These are phyloP conservation scores for Sardina pilchardus DNA, from an alignment of 2,113 vertebrate species.

Conservation along the genomic window DNA sequence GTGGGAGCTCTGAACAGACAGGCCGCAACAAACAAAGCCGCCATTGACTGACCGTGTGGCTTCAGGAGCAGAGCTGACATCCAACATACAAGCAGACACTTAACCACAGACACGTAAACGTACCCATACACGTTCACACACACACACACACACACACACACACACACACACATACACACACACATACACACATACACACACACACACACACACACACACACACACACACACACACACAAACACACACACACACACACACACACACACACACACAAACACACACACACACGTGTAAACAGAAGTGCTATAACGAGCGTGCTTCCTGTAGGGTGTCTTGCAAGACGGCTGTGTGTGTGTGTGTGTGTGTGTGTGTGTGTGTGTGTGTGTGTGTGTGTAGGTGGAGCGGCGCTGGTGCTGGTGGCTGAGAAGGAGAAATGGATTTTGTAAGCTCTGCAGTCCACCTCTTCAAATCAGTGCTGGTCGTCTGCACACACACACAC, in stretches of 20 bases:
- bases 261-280: constrained; percentile 3
- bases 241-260: not conserved
- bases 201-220: not conserved
- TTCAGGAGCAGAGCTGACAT: not conserved
- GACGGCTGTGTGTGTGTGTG: not conserved
- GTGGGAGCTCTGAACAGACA: constrained; percentile 32
- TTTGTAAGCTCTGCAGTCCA: constrained; percentile 19
- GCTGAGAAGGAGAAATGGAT: constrained; percentile 12
- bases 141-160: not conserved
- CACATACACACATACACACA: not conserved
- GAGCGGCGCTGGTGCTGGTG: not conserved
- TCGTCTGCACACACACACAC: not conserved
- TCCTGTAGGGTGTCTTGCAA: constrained; percentile 28
- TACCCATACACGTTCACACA: not conserved
- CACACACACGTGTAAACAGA: not conserved
- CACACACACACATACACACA: not conserved
- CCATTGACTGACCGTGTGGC: constrained; percentile 34
- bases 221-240: constrained; percentile 3
- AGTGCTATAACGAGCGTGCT: constrained; percentile 18
- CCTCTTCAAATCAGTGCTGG: constrained; percentile 6
- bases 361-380: too few species aligned
- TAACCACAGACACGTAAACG: not conserved
- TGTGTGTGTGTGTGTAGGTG: constrained; percentile 8
- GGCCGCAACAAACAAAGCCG: constrained; percentile 46
- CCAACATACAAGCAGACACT: not conserved